These are phyloP conservation scores for Bathynomus jamesi DNA, from an alignment of 1,140 invertebrate genomes.

Conservation along the genomic window DNA sequence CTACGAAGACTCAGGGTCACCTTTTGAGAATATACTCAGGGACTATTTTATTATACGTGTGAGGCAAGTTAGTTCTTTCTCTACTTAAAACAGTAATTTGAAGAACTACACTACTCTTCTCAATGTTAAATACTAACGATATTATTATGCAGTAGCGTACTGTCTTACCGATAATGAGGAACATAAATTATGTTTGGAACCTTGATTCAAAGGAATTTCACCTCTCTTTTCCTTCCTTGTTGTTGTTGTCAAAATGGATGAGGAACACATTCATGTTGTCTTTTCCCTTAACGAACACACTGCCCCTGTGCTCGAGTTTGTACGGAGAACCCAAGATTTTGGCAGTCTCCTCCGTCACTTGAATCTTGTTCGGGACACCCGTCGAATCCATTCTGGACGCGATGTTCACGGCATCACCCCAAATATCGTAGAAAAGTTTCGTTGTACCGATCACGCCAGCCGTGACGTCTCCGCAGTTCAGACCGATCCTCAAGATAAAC, in stretches of 20 bases:
- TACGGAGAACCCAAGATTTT: conserved; percentile 57
- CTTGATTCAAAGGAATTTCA: neutral
- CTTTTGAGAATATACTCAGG: no score
- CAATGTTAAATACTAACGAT: no score
- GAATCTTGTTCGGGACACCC: conserved; percentile 72
- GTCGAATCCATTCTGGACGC: conserved; percentile 93
- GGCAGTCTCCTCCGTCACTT: conserved; percentile 69
- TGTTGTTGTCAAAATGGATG: neutral
- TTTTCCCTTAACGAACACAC: conserved; percentile 90
- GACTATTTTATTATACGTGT: no score
- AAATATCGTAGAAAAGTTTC: conserved; percentile 94
- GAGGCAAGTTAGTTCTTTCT: no score
- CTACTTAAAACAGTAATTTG: no score
- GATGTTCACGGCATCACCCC: conserved; percentile 97
- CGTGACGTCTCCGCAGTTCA: conserved; percentile 73
- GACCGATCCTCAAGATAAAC: conserved; percentile 69
- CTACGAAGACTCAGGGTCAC: no score
- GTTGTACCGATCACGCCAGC: conserved; percentile 94
- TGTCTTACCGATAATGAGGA: no score
- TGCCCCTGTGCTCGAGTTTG: conserved; percentile 71
- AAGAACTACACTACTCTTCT: no score
- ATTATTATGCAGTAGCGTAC: no score
- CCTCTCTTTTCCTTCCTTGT: neutral
- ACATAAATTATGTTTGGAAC: no score
- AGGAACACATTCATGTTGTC: conserved; percentile 86